Base-by-base conservation (phyloP, 2,888 invertebrate species). In the Polyploca ridens region DNA sequence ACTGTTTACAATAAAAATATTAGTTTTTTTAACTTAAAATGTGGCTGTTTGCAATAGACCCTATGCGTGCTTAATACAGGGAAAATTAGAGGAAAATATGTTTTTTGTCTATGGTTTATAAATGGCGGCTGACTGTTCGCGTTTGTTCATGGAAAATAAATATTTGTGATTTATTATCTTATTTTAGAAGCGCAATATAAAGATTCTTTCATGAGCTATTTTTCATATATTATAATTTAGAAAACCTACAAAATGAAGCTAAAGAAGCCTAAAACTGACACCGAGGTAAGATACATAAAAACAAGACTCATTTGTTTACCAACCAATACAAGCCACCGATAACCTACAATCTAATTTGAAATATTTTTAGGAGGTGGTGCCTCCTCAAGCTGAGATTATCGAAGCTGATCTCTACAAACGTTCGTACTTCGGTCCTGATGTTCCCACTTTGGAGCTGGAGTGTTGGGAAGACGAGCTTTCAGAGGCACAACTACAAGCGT, bases 401-500 rank as follows among this genome's bases (percentile, higher is more conserved):
- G 94, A 93, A 71, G 93, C 93, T 8, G 93, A 93, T 70, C 79
- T 93, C 49, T 94, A 93, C 74, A 93, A 93, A 70, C 87, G 93
- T 6, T 86, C 91, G 1, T 94, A 94, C 73, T 94, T 91, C 63
- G 94, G 94, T 5, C 94, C 94, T n/a, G 94, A 94, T 75, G 88
- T 94, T 3, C 94, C 93, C 0, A 94, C 95, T 0, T 86, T 96
- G 62, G 95, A 96, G 66, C 92, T 97, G 81, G 97, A 97, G 74
- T 96, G 96, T 80, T 96, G 95, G 94, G 95, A 96, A 49, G 97
- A 97, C 68, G 96, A 96, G 58, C 89, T 97, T 0, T 95, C 96
- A 0, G 95, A 96, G 63, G 95, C 93, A 1, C 97, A 97, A 83
- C 82, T 95, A 19, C 94, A 95, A 59, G 95, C 95, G 0, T 95